Base-by-base conservation (phyloP, 1,140 invertebrate genomes). In the Venustaconcha ellipsiformis region DNA sequence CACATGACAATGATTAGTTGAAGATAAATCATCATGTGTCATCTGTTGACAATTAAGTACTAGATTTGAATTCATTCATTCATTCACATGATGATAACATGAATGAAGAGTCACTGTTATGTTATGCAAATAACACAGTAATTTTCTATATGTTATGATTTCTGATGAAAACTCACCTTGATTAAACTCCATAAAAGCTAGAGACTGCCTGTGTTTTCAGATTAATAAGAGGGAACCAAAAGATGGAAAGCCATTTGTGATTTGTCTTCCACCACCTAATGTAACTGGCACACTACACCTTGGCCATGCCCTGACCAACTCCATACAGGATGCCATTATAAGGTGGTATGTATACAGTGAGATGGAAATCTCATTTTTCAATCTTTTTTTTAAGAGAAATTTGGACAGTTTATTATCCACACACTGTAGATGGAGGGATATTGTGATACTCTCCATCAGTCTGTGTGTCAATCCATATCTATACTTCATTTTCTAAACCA, bases 241-340 rank as follows among this genome's bases (percentile, higher is more conserved):
- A 48, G 57, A 55, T 30, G 48, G 78, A 23, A 79, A 87, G 76
- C 83, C 84, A 86, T 99, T 99, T 92, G 93, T 96, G 3, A 97
- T 99, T 93, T 94, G 99, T 26, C 97, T 99, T 84, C 99, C 99
- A 57, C 99, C 99, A 17, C 99, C 99, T 11, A 99, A 99, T 92
- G 96, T 99, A 0, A 99, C 99, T 55, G 99, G 98, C 18, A 94
- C 93, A 48, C 92, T 99, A 57, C 99, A 99, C 93, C 93, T 99
- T 78, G 99, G 99, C 23, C 99, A 99, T 91, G 98, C 98, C 23
- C 90, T 99, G 8, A 99, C 98, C n/a, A 97, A 96, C 91, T 93
- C 97, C 57, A 94, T 99, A 66, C 95, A 99, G 92, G 98, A 99
- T 92, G 92, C 95, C 11, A 93, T 99, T 69, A 94, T 95, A 17